Base-by-base conservation (phyloP, 1,140 invertebrate genomes). In the Acromyrmex heyeri region DNA sequence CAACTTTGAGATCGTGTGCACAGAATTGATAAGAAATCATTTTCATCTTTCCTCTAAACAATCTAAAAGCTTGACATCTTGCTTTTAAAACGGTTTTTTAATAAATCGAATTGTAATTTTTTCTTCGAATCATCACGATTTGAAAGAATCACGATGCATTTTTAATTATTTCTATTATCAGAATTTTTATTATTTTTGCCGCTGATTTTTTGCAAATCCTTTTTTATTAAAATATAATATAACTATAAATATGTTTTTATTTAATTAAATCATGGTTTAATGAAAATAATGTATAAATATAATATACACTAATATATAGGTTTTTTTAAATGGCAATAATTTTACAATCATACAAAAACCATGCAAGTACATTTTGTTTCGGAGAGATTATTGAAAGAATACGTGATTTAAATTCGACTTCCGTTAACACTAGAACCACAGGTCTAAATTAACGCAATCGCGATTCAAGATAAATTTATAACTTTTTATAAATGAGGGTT, bases 271-370 rank as follows among this genome's bases (percentile, higher is more conserved):
- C 18, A 27, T 77, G 21, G 0, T 8, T 18, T 16, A 62, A 24
- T 24, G 16, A 44, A 61, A 27, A 21, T 57, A 76, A 27, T n/a
- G 10, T 16, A 77, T n/a, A 62, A 27, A 76, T 77, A 50, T 30
- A 27, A 14, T 18, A 27, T 38, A 16, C 21, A n/a, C 0, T 27
- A 6, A 21, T 14, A 2, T 48, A 27, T n/a, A 12, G 30, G 5
- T 34, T 48, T 30, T 27, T 34, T 44, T 44, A 10, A 30, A 64
- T 62, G 21, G 12, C 21, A 24, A 76, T 50, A 65, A 34, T 7
- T 65, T 34, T 57, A 5, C 4, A n/a, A 72, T 72, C 5, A 10
- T 75, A 34, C 14, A 57, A 38, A 34, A 76, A 18, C 0, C 3
- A 8, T 27, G 14, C 18, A 38, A 2, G 12, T 24, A 38, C 1